Base-by-base conservation (phyloP, 2,888 invertebrate genomes). In the Heliothis peltigera region DNA sequence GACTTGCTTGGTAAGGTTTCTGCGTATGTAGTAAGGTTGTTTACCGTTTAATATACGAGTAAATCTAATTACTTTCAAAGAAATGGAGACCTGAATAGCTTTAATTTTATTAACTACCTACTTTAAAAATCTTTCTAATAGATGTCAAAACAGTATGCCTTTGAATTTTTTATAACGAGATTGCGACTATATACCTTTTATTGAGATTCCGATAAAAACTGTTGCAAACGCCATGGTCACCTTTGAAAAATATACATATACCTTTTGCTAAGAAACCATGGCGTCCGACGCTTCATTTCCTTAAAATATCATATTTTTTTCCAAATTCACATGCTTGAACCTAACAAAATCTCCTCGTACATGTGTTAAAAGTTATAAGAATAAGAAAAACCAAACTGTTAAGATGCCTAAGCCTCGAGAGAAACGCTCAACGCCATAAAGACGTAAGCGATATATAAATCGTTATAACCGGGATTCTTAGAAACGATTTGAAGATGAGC, bases 401-500 rank as follows among this genome's bases (percentile, higher is more conserved):
- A 39, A 48, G 25, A 56, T 12, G 15, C 12, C 1, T 52, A n/a
- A 60, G 39, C 8, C 42, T n/a, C 18, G 43, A 4, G 19, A 39
- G 21, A 18, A 42, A 19, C 48, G 6, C 22, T 53, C 1, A n/a
- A 42, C 66, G n/a, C 8, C 52, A 65, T 44, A 56, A 71, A 52
- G 8, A 35, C 52, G 7, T 21, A 7, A 73, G 19, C 42, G 19
- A 52, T 39, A 73, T 10, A n/a, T 17, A 39, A 58, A 28, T 44
- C 15, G 19, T 48, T 67, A n/a, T 52, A 28, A 48, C 18, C 8
- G 15, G 47, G 35, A 66, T 43, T 47, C 12, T 8, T 17, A 19
- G 19, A 64, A 64, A 21, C 12, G 4, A 32, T 43, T 71, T 42
- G 32, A 42, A 25, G 46, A 52, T n/a, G 22, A 10, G 55, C 69